A percentile compares a stretch with the other conserved stretches of the same genome.
Evolutionary conservation across 1,140 invertebrate genomes (phyloP).

Genomic region (Drosophila melanica): DNA sequence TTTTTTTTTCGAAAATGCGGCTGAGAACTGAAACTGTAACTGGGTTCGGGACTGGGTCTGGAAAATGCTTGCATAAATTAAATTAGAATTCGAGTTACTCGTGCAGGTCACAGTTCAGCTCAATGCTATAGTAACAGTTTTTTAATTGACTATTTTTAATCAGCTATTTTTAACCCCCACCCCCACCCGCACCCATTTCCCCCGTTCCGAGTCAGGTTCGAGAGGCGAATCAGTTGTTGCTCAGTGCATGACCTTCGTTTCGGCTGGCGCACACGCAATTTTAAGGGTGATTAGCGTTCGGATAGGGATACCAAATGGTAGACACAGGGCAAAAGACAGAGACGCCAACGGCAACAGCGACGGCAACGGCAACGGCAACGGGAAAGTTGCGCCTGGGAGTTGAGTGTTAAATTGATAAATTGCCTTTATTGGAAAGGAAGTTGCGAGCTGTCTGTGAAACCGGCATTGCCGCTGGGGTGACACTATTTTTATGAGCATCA

Average conservation of each 20-base stretch:
- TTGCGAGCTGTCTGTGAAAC: constrained; percentile 49
- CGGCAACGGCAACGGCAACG: background rate
- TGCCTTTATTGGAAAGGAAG: constrained; percentile 78
- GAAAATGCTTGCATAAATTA: constrained; percentile 67
- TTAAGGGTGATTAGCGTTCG: constrained; percentile 76
- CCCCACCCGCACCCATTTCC: background rate
- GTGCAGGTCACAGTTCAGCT: background rate
- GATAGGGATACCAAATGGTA: constrained; percentile 6
- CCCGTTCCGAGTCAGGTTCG: constrained; percentile 1
- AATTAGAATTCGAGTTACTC: constrained; percentile 18
- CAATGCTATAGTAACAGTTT: constrained; percentile 22
- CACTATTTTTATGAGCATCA: constrained; percentile 32
- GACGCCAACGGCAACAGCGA: background rate
- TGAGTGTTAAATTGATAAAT: constrained; percentile 81
- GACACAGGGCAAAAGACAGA: background rate
- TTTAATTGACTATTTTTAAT: constrained; percentile 63
- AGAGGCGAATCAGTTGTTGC: constrained; percentile 39
- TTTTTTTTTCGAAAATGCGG: constrained; percentile 18
- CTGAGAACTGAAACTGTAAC: background rate
- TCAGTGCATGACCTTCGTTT: constrained; percentile 61
- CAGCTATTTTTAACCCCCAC: constrained; percentile 46
- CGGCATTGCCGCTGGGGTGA: constrained; percentile 22
- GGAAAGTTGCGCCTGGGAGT: constrained; percentile 41
- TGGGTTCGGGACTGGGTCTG: background rate
- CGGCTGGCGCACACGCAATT: constrained; percentile 66